These are phyloP conservation scores for Parotia lawesii DNA, from an alignment of 2,113 vertebrate genomes.

Conservation along the genomic window DNA sequence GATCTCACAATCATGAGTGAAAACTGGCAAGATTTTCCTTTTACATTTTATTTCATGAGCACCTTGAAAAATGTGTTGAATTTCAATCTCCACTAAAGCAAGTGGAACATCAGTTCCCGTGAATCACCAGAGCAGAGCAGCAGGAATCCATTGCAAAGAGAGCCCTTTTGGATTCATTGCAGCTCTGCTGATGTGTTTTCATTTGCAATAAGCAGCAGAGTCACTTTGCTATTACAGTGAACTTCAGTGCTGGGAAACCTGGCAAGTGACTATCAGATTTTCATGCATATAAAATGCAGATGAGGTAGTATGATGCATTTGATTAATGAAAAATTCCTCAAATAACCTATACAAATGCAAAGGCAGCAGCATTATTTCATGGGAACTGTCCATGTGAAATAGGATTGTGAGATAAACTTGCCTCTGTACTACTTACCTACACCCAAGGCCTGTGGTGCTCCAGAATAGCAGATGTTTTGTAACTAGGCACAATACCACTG, in stretches of 20 bases:
- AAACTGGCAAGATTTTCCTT: not conserved
- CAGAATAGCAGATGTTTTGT: not conserved
- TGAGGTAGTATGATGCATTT: not conserved
- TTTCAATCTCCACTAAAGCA: not conserved
- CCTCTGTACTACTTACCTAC: not conserved
- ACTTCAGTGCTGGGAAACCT: not conserved
- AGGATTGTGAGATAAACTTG: not conserved
- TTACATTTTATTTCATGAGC: not conserved
- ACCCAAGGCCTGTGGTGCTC: not conserved
- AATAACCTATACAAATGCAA: not conserved
- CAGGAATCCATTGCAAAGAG: not conserved
- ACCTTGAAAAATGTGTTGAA: conserved; percentile 8
- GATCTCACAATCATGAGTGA: not conserved
- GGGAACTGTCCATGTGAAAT: not conserved
- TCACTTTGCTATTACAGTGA: not conserved
- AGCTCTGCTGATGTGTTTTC: conserved; percentile 27
- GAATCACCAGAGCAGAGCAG: conserved; percentile 36
- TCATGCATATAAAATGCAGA: not conserved
- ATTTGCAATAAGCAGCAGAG: conserved; percentile 24
- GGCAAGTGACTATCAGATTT: not conserved
- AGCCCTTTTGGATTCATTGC: conserved; percentile 29
- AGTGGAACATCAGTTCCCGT: not conserved
- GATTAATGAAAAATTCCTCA: not conserved
- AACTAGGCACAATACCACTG: not conserved
- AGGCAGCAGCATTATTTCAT: not conserved